Percentiles rank a stretch among this genome's conserved stretches.
phyloP scores from a whole-genome alignment of 2,797 vertebrate species.

The Hypotaenidia philippensis region DNA sequence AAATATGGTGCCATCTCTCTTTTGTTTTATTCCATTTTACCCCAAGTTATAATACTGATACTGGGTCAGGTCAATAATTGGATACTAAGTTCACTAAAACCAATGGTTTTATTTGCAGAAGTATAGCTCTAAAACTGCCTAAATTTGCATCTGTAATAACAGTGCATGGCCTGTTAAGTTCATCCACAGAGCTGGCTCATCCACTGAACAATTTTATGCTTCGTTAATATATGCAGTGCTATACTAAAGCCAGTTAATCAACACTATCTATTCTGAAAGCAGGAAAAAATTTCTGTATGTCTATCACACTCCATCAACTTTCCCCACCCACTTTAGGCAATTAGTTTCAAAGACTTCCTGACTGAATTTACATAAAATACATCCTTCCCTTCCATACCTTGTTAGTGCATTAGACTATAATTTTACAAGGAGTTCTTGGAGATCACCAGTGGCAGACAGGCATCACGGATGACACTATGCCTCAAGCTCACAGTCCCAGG shows the following conservation, averaged over 20 bases:
- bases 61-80: background rate
- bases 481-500: background rate
- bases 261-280: conserved; percentile 11
- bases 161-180: background rate
- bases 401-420: background rate
- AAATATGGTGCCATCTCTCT: background rate
- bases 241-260: conserved; percentile 42
- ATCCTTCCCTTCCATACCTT: background rate
- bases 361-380: conserved; percentile 49
- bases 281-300: background rate
- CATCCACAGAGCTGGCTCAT: background rate
- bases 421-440: background rate
- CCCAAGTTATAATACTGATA: background rate
- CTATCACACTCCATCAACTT: conserved; percentile 53
- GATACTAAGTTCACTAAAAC: background rate
- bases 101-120: background rate
- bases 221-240: conserved; percentile 40
- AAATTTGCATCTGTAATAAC: background rate
- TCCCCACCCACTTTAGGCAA: conserved; percentile 31
- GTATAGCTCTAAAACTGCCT: background rate
- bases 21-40: background rate
- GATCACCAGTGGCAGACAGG: background rate
- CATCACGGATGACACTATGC: background rate
- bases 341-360: conserved; percentile 41
- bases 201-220: background rate